These are phyloP conservation scores for Phasia obesa DNA, from an alignment of 2,888 invertebrate genomes.

Conservation along the genomic window DNA sequence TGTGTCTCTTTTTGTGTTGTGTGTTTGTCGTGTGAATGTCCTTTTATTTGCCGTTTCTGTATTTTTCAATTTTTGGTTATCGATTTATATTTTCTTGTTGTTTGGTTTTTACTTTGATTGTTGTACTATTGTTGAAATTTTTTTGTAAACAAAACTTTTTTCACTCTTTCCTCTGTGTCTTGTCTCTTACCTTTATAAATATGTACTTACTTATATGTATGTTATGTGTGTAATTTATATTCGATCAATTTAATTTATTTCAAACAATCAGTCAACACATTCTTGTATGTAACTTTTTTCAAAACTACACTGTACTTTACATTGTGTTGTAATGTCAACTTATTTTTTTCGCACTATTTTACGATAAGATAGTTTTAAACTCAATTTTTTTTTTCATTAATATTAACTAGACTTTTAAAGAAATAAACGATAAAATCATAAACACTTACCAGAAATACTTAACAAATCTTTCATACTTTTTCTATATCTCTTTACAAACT, in stretches of 20 bases:
- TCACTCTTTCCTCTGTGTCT: constrained; percentile 55
- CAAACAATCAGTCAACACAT: constrained; percentile 50
- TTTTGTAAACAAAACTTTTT: constrained; percentile 51
- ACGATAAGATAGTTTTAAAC: constrained; percentile 72
- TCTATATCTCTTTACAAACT: constrained; percentile 12
- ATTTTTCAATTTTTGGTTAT: constrained; percentile 1
- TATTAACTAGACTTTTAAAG: constrained; percentile 25
- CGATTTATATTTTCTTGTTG: neutral
- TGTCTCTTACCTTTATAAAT: constrained; percentile 48
- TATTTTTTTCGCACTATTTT: constrained; percentile 68
- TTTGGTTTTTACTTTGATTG: constrained; percentile 40
- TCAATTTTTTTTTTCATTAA: too few species aligned
- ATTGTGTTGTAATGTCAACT: constrained; percentile 35
- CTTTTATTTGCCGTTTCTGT: constrained; percentile 27
- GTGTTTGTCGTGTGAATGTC: constrained; percentile 57
- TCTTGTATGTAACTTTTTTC: constrained; percentile 66
- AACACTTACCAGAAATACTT: constrained; percentile 18
- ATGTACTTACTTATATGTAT: constrained; percentile 38
- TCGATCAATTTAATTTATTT: constrained; percentile 21
- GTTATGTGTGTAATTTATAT: constrained; percentile 47
- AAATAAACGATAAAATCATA: constrained; percentile 14
- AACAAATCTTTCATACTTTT: constrained; percentile 13
- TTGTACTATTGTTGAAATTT: constrained; percentile 35
- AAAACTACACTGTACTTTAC: constrained; percentile 50
- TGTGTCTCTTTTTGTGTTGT: constrained; percentile 29